phyloP scores from a whole-genome alignment of 2,113 vertebrate species.

The Pelvicachromis taeniatus region DNA sequence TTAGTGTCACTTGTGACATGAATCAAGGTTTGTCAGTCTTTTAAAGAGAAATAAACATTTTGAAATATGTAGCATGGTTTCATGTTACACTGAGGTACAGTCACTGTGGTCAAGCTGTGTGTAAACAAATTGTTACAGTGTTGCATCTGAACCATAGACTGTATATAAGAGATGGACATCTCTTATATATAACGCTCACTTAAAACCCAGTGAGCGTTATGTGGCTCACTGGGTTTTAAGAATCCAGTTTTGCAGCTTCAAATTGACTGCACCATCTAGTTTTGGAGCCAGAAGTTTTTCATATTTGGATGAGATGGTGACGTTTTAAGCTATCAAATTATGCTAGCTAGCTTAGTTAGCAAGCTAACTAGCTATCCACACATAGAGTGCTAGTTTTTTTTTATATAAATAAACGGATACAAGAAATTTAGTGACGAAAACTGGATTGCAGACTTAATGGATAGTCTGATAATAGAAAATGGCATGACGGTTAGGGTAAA shows the following conservation, averaged over 20 bases:
- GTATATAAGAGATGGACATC: neutral
- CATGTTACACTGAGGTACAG: neutral
- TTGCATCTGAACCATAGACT: neutral
- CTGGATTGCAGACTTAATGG: neutral
- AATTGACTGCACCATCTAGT: neutral
- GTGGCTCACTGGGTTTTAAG: neutral
- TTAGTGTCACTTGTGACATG: neutral
- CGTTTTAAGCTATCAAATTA: neutral
- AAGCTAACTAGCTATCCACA: neutral
- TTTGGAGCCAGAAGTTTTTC: neutral
- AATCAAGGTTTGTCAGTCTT: neutral
- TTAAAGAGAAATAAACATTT: neutral
- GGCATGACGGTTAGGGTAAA: neutral
- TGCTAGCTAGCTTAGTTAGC: neutral
- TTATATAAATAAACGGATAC: neutral
- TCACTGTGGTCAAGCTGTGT: neutral
- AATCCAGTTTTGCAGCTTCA: neutral
- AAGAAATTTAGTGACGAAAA: neutral
- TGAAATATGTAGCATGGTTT: neutral
- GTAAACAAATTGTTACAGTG: neutral
- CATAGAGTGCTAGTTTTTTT: neutral
- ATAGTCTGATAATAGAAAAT: neutral
- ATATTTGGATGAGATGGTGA: neutral
- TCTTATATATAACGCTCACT: too few relatives aligned
- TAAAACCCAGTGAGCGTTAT: too few relatives aligned